Evolutionary conservation across 2,888 invertebrate species (phyloP), one percentile per base, ranked within the genome.

Genomic region (Bruchidius siliquastri): DNA sequence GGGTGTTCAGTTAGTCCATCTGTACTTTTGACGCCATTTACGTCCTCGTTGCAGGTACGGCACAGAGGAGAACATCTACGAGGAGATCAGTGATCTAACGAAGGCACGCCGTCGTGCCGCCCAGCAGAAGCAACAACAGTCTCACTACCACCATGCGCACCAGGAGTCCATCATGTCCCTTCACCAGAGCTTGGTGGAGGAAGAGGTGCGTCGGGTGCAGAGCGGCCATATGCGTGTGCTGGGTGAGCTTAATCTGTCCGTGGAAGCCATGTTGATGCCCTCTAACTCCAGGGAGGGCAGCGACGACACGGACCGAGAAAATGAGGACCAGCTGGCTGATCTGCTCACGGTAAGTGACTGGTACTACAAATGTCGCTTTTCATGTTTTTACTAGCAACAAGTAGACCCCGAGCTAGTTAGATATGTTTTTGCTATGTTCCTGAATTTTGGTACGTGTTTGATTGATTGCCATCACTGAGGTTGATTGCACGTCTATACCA

Each of bases 221-320:
- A 93, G 92, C 77, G 90, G 93, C 74, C 96, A 96, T 87, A 92
- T 92, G 81, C 89, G 94, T 83, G 94, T 95, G 79, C 89, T 96
- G 77, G 95, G 94, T 69, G 95, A 96, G 86, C 88, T 96, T 75
- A 96, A 96, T 88, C 90, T 96, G 76, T 94, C 95, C 80, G 94
- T 86, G 69, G 96, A 96, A 87, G 95, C 94, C 70, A 95, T 96
- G 95, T 87, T 96, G 78, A 96, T 96, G 96, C 96, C 95, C 21
- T 91, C 92, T 82, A 90, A 91, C 79, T 88, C 88, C 22, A 87
- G 88, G 20, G 87, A 88, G 75, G 86, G 86, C 70, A 90, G 89
- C 87, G 91, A 89, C 79, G 91, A 89, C 79, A 91, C 90, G 71
- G 91, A 91, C 84, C 77, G 83, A n/a, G 89, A 91, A 81, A 90